These are phyloP conservation scores for Biston betularia DNA, from an alignment of 2,888 invertebrate genomes.

Conservation along the genomic window DNA sequence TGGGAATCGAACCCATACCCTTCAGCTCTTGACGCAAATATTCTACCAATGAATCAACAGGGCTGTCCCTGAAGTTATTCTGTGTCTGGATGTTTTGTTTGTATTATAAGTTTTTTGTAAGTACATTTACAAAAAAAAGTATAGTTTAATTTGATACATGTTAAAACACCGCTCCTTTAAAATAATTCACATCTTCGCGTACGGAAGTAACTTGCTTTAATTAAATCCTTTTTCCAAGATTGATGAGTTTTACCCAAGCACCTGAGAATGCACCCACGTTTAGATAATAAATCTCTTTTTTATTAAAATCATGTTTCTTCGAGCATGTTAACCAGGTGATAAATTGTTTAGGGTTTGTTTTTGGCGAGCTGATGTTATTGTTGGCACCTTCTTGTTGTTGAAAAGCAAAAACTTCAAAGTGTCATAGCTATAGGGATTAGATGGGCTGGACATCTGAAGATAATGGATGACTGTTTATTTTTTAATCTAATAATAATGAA, in stretches of 20 bases:
- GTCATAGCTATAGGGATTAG: too few species aligned
- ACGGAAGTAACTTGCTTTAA: slow-evolving; percentile 57
- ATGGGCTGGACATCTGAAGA: too few species aligned
- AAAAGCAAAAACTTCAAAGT: too few species aligned
- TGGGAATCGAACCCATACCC: too few species aligned
- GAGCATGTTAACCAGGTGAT: slow-evolving; percentile 16
- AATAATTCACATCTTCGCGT: slow-evolving; percentile 36
- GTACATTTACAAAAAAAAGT: not conserved
- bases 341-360: slow-evolving; percentile 31
- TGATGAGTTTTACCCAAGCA: slow-evolving; percentile 50
- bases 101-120: not conserved
- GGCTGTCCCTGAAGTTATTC: too few species aligned
- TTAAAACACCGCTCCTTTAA: slow-evolving; percentile 29
- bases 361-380: not conserved
- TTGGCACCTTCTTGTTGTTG: too few species aligned
- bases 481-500: too few species aligned
- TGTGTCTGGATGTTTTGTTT: not conserved
- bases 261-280: slow-evolving; percentile 54
- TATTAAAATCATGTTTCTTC: slow-evolving; percentile 35
- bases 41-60: too few species aligned
- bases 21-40: too few species aligned
- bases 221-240: slow-evolving; percentile 64
- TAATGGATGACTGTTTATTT: too few species aligned
- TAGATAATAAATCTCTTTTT: slow-evolving; percentile 53
- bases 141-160: not conserved